Base-by-base conservation (phyloP, 2,113 vertebrate species). In the human (Homo sapiens) region DNA sequence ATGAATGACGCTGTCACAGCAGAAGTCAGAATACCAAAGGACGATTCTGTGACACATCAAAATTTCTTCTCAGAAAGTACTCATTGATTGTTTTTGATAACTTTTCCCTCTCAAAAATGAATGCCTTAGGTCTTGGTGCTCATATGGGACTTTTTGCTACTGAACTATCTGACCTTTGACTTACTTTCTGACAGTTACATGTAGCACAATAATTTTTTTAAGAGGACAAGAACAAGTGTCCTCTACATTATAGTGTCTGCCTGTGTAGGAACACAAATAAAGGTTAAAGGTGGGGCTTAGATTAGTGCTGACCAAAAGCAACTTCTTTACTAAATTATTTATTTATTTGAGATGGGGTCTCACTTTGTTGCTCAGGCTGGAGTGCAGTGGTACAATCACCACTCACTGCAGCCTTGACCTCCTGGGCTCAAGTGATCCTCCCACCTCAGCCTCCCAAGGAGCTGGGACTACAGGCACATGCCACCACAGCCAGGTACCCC, bases 91-190 rank as follows among this genome's bases (percentile, higher is more conserved):
- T 0, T 89, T 83, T 57, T 79, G 92, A 52, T 93, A 45, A 76
- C 20, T 89, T 89, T 87, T 82, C n/a, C 95, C 27, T 93, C 73
- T 97, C 48, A 57, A 82, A 72, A 94, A 86, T 88, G 20, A 94
- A 73, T 82, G 45, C 45, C 50, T 96, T 92, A 93, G 50, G 11
- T 88, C 57, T 96, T 61, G 70, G 70, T 87, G 61, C 50, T 92
- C 30, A 84, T 27, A 94, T 83, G 66, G 45, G 18, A 87, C 43
- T 52, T 97, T 94, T 95, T 89, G 32, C 64, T 93, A 23, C 14
- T 79, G 25, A 95, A 84, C 66, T 91, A 40, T 89, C 75, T 87
- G 95, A 79, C 18, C 55, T 91, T 68, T 96, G 82, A 80, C 38
- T 90, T 90, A 80, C 32, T 95, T 94, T 93, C 55, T 94, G 82